Base-by-base conservation (phyloP, 1,140 invertebrate species). In the Penaeus chinensis region DNA sequence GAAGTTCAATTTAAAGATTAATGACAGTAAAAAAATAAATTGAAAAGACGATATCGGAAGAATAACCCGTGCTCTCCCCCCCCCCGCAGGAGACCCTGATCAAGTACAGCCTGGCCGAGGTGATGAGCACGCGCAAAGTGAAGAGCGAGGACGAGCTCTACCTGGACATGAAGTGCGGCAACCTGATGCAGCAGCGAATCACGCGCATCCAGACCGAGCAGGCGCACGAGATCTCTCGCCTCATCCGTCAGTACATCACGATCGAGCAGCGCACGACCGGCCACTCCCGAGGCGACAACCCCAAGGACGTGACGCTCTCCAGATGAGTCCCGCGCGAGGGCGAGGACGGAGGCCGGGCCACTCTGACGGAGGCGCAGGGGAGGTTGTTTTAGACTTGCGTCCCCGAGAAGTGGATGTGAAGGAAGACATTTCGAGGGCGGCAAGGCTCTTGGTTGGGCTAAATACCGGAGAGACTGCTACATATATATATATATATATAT, bases 161-260 rank as follows among this genome's bases (percentile, higher is more conserved):
- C 92, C 93, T 99, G 92, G 98, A 99, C 93, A 97, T 99, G 95
- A 99, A 99, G 93, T 97, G 97, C 91, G 98, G 98, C 27, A 99
- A 98, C 92, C 93, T 99, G 90, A 96, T 99, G 95, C 96, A 98
- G 91, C 97, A 99, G 93, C 94, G 97, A 88, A 98, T 99, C 88
- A 98, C 98, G 37, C 94, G 98, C 90, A 95, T 99, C 86, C 98
- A 99, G 92, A 99, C 98, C 3, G 98, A 99, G 92, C 98, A 99
- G 93, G 98, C 98, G 16, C 96, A 97, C 91, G 96, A 97, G 92
- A 98, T 99, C 89, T 97, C 97, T 19, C 95, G 98, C 89, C 94
- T 99, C 84, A 98, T 99, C 91, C 94, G 97, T 24, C 98, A 99
- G 92, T 99, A 99, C 93, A 98, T 99, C 91, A 96, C 96, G 87